phyloP scores from a whole-genome alignment of 2,888 invertebrate species.

The Pheosia tremula region DNA sequence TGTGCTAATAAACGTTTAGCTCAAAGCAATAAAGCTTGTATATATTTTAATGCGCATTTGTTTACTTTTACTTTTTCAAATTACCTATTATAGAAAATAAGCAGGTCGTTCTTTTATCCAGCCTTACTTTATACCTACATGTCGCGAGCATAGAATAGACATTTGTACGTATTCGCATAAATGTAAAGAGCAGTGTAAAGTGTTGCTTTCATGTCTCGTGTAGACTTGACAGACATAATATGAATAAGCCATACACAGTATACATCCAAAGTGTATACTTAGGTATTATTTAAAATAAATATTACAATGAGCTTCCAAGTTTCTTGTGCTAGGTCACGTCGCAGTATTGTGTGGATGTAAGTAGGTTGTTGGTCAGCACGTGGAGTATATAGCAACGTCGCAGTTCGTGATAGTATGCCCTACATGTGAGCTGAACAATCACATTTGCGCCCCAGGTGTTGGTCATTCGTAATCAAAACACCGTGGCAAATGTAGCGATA shows the following conservation, averaged over 20 bases:
- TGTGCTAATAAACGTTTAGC: too few species aligned
- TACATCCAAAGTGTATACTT: too few species aligned
- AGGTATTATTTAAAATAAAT: constrained; percentile 19
- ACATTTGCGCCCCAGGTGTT: constrained; percentile 63
- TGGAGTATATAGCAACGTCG: constrained; percentile 48
- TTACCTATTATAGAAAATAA: too few species aligned
- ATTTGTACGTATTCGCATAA: too few species aligned
- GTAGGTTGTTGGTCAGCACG: constrained; percentile 35
- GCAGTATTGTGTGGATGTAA: constrained; percentile 37
- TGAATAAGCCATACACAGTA: not conserved
- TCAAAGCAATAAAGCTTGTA: too few species aligned
- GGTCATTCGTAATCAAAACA: constrained; percentile 61
- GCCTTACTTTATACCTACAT: too few species aligned
- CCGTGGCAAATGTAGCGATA: constrained; percentile 45
- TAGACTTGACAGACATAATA: constrained; percentile 11
- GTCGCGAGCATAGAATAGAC: too few species aligned
- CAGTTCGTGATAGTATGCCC: constrained; percentile 57
- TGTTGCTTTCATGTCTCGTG: too few species aligned
- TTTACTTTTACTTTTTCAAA: too few species aligned
- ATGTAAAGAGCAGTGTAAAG: too few species aligned
- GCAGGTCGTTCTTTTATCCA: too few species aligned
- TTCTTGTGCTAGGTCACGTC: constrained; percentile 48
- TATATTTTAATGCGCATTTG: too few species aligned
- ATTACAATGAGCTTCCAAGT: constrained; percentile 22
- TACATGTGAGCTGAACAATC: constrained; percentile 50